Conservation (phyloP, 1,140 invertebrate genomes). For the Harlomillsia oculata region DNA sequence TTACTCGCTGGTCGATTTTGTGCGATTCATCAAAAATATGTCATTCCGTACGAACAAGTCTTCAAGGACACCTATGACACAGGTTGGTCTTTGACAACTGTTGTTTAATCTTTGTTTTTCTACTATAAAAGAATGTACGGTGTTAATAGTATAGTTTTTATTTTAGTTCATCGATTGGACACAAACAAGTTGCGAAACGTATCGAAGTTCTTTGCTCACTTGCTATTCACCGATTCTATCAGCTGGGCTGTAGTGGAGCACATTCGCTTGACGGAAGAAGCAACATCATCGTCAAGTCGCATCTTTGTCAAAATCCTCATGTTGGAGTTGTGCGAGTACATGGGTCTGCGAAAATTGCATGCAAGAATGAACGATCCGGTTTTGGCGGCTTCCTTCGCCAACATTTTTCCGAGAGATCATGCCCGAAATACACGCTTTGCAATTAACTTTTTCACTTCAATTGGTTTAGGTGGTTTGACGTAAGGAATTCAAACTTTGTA, state of each 20-base stretch:
- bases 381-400: conserved; percentile 54
- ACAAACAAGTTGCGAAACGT: conserved; percentile 97
- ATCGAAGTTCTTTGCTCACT: conserved; percentile 93
- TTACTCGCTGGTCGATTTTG: too few species aligned
- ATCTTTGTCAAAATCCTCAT: conserved; percentile 98
- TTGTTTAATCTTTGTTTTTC: neutral
- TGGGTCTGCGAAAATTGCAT: conserved; percentile 88
- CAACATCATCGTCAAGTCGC: conserved; percentile 91
- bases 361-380: conserved; percentile 45
- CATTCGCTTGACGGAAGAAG: conserved; percentile 89
- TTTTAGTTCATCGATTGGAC: conserved; percentile 78
- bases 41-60: conserved; percentile 87
- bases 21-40: conserved; percentile 78
- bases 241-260: conserved; percentile 79
- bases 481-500: conserved; percentile 41
- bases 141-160: neutral
- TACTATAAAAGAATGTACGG: neutral
- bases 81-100: too few species aligned
- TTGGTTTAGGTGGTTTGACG: conserved; percentile 92
- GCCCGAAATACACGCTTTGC: conserved; percentile 94
- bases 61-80: conserved; percentile 93
- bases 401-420: conserved; percentile 89
- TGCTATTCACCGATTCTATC: conserved; percentile 93
- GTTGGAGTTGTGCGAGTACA: conserved; percentile 88
- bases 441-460: conserved; percentile 98